phyloP scores from a whole-genome alignment of 2,888 invertebrate genomes.

The Agriotes lineatus region DNA sequence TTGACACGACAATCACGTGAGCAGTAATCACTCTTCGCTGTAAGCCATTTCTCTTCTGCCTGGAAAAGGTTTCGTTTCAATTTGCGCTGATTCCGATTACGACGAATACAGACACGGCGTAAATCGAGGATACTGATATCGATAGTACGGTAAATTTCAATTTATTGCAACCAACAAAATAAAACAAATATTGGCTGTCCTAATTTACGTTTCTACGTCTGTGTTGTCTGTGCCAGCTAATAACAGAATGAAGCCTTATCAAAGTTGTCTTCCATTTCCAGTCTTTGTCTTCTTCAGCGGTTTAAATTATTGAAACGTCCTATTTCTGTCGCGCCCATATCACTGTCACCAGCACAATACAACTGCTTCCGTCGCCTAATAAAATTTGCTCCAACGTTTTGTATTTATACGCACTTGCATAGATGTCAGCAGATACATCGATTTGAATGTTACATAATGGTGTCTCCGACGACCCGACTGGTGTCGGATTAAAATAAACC shows the following conservation, averaged over 20 bases:
- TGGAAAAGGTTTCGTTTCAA: too few relatives aligned
- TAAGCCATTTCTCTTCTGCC: too few relatives aligned
- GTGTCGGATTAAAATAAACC: constrained; percentile 27
- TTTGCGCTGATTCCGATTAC: too few relatives aligned
- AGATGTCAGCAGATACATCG: neutral
- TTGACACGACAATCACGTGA: too few relatives aligned
- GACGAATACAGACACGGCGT: too few relatives aligned
- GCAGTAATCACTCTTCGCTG: too few relatives aligned
- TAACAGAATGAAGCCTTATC: neutral
- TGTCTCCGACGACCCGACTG: neutral
- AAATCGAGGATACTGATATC: too few relatives aligned
- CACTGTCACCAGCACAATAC: constrained; percentile 10
- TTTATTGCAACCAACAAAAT: too few relatives aligned
- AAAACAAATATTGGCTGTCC: too few relatives aligned
- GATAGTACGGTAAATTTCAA: too few relatives aligned
- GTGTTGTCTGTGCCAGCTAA: too few relatives aligned
- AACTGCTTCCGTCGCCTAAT: constrained; percentile 2
- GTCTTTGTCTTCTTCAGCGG: neutral
- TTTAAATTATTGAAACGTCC: constrained; percentile 6
- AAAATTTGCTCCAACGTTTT: neutral
- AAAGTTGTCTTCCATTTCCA: neutral
- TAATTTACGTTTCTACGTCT: too few relatives aligned
- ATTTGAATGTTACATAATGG: constrained; percentile 1
- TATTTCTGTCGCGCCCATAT: neutral
- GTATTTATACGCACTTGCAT: neutral